Evolutionary conservation across 2,113 vertebrate genomes (phyloP).

Genomic region (Cairina moschata): DNA sequence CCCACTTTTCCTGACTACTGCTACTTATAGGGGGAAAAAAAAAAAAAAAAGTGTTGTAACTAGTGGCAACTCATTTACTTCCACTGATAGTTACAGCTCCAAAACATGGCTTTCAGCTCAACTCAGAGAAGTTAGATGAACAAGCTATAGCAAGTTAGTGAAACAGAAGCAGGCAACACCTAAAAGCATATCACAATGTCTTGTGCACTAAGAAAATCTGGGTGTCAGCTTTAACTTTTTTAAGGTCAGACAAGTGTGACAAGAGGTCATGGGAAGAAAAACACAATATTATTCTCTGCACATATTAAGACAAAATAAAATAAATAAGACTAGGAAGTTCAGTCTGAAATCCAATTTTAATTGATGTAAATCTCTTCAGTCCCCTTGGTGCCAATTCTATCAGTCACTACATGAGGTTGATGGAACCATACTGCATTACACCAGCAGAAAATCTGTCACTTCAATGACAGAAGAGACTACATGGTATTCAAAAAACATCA

Average conservation of each 20-base stretch:
- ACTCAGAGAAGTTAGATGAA: constrained; percentile 46
- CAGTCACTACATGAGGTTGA: not conserved
- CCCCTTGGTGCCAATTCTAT: not conserved
- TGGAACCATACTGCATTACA: not conserved
- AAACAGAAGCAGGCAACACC: constrained; percentile 22
- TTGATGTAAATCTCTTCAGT: not conserved
- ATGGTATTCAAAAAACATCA: not conserved
- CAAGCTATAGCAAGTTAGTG: constrained; percentile 21
- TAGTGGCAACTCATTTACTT: constrained; percentile 50
- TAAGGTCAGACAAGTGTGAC: not conserved
- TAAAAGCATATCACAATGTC: constrained; percentile 8
- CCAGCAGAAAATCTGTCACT: not conserved
- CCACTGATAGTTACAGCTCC: constrained; percentile 41
- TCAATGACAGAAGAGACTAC: not conserved
- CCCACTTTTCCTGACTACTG: constrained; percentile 42
- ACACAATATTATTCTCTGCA: not conserved
- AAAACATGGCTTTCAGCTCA: constrained; percentile 21
- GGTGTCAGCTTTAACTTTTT: not conserved
- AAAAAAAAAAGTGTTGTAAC: not conserved
- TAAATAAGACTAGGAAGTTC: not conserved
- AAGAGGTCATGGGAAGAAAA: not conserved
- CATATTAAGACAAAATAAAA: not conserved
- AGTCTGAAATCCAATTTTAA: not conserved
- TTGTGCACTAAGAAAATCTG: not conserved
- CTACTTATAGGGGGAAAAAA: constrained; percentile 13